phyloP scores from a whole-genome alignment of 2,797 vertebrate species.

The Anabacerthia variegaticeps region DNA sequence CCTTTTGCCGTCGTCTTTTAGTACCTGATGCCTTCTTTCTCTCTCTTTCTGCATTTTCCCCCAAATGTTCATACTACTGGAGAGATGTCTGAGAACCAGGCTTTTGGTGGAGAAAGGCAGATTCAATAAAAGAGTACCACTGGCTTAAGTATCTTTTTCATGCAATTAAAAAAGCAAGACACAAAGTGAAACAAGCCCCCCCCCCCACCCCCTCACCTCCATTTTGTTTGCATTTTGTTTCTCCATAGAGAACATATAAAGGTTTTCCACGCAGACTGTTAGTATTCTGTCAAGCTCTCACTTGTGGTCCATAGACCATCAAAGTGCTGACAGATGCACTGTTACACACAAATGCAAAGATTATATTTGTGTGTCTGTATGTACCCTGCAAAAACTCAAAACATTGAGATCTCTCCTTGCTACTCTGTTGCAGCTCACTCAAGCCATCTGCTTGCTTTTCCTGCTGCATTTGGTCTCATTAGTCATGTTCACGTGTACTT shows the following conservation, averaged over 20 bases:
- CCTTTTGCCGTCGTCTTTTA: background rate
- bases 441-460: constrained; percentile 59
- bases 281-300: background rate
- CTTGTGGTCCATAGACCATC: background rate
- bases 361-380: constrained; percentile 14
- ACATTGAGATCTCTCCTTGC: background rate
- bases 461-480: constrained; percentile 56
- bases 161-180: background rate
- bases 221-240: background rate
- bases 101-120: background rate
- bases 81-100: background rate
- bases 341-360: background rate
- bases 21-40: background rate
- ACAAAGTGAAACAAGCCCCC: background rate
- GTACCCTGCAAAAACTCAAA: background rate
- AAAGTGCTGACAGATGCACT: constrained; percentile 5
- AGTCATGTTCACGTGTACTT: constrained; percentile 58
- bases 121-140: background rate
- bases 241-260: background rate
- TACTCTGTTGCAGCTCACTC: background rate
- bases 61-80: background rate
- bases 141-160: background rate
- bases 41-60: background rate
- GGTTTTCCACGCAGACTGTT: background rate
- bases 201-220: rapidly evolving